A percentile compares a stretch with the other conserved stretches of the same genome.
phyloP scores from a whole-genome alignment of 2,888 invertebrate genomes.

The Pristionchus exspectatus region DNA sequence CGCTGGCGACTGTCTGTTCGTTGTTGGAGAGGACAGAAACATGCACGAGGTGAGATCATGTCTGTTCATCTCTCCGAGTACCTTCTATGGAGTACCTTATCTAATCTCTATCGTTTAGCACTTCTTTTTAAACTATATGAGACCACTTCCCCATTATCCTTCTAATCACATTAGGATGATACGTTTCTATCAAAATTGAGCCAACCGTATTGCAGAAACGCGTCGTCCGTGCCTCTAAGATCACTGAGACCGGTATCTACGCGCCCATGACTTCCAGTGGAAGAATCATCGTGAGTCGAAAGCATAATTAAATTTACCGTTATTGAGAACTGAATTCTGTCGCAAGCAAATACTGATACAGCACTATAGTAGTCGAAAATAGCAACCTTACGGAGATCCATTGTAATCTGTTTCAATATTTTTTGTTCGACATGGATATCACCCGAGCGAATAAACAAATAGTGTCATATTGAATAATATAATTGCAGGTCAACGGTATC shows the following conservation, averaged over 20 bases:
- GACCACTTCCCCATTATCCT: too few species aligned
- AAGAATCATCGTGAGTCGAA: conserved; percentile 64
- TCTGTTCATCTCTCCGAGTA: neutral
- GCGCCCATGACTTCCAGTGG: conserved; percentile 74
- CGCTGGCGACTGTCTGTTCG: conserved; percentile 74
- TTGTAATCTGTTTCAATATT: neutral
- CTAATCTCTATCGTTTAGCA: too few species aligned
- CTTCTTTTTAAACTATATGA: too few species aligned
- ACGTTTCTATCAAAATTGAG: too few species aligned
- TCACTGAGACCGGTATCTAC: conserved; percentile 71
- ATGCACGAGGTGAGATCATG: neutral
- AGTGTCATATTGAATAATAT: neutral
- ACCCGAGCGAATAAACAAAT: neutral
- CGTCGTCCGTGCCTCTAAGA: conserved; percentile 62
- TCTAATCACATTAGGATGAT: too few species aligned
- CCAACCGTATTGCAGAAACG: conserved; percentile 45
- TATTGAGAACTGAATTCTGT: neutral
- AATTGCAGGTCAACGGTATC: conserved; percentile 61
- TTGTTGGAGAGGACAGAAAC: conserved; percentile 55
- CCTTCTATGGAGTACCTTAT: too few species aligned
- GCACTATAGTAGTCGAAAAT: neutral
- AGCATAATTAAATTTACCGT: neutral
- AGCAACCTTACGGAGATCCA: neutral
- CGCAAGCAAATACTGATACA: neutral
- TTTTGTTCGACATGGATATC: neutral